Percentiles rank a stretch among this genome's conserved stretches.
Evolutionary conservation across 2,113 vertebrate species (phyloP).

Genomic region (Rousettus leschenaultii): DNA sequence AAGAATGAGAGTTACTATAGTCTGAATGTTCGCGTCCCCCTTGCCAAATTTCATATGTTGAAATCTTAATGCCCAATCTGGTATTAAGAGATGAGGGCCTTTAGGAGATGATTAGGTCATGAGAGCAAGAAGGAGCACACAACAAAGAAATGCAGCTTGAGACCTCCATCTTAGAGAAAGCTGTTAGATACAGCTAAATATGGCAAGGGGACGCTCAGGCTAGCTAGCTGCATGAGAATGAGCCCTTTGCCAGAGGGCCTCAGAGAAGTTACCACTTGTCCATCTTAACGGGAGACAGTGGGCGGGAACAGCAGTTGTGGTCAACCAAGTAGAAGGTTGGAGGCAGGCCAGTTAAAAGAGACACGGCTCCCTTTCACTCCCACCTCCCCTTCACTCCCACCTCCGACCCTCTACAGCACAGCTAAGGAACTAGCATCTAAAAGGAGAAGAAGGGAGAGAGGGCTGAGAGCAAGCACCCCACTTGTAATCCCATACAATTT

Average conservation of each 20-base stretch:
- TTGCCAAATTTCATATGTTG: neutral
- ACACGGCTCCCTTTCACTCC: neutral
- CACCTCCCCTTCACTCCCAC: neutral
- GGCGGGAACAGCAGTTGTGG: neutral
- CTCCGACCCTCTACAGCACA: neutral
- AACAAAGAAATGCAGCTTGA: neutral
- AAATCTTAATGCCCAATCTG: neutral
- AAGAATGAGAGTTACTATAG: neutral
- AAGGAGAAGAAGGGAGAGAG: neutral
- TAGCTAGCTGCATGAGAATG: too few species aligned
- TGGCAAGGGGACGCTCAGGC: neutral
- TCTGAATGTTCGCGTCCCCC: neutral
- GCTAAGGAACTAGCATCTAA: neutral
- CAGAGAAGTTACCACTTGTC: neutral
- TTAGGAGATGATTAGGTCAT: neutral
- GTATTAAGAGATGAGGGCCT: neutral
- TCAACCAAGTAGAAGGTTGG: neutral
- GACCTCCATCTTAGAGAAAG: neutral
- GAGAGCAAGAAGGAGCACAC: neutral
- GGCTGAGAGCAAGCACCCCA: neutral
- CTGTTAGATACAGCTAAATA: neutral
- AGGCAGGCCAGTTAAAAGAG: neutral
- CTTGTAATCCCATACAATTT: neutral
- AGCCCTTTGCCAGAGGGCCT: neutral
- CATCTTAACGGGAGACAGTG: neutral